Conservation (phyloP, 2,888 invertebrate genomes). For the Tolmerus cingulatus region DNA sequence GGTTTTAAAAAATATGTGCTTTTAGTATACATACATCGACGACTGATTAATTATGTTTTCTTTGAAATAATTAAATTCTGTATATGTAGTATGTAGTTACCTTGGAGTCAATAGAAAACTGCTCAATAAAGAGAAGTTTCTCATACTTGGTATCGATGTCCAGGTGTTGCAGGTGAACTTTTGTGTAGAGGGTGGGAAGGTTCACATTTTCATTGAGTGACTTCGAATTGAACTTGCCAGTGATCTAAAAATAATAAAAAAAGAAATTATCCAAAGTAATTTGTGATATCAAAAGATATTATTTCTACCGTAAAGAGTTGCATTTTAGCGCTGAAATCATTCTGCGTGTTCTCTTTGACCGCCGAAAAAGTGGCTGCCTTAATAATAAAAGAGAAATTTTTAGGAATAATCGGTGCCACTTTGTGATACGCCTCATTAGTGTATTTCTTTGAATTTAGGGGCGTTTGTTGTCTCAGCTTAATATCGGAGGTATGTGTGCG, state of each 20-base stretch:
- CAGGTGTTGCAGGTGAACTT: conserved; percentile 71
- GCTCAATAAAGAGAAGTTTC: conserved; percentile 67
- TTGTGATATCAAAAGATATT: conserved; percentile 18
- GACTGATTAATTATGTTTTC: too few relatives aligned
- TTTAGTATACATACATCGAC: too few relatives aligned
- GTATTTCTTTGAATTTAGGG: conserved; percentile 49
- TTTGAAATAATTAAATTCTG: too few relatives aligned
- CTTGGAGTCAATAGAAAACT: conserved; percentile 72
- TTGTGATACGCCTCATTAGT: conserved; percentile 69
- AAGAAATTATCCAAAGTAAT: background rate
- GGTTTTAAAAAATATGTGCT: too few relatives aligned
- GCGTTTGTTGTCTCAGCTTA: conserved; percentile 40
- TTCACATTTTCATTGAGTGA: conserved; percentile 59
- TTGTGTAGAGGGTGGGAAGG: conserved; percentile 70
- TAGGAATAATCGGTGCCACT: conserved; percentile 81
- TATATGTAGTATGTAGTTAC: conserved; percentile 57
- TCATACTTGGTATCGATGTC: conserved; percentile 70
- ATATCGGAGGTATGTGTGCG: conserved; percentile 20
- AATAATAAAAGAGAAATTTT: conserved; percentile 79
- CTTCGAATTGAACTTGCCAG: conserved; percentile 69
- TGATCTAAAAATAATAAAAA: conserved; percentile 62
- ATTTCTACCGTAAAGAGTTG: conserved; percentile 68
- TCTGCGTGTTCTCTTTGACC: conserved; percentile 73
- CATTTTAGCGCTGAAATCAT: conserved; percentile 75
- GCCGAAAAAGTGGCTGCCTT: conserved; percentile 76